These are phyloP conservation scores for Solea solea DNA, from an alignment of 2,113 vertebrate species.

Conservation along the genomic window DNA sequence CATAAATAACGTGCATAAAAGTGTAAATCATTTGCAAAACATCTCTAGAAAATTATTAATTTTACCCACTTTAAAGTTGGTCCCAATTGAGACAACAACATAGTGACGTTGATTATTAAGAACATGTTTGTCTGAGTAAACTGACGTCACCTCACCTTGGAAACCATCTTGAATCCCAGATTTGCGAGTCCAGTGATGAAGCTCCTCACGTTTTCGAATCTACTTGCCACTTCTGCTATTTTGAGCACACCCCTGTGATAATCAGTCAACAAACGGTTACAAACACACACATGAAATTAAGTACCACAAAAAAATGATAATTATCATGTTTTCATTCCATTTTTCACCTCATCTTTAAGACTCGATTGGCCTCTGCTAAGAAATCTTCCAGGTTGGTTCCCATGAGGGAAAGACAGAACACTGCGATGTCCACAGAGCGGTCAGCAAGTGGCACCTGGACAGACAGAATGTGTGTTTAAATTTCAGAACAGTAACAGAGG, in stretches of 20 bases:
- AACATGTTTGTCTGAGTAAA: neutral
- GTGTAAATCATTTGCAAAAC: no score
- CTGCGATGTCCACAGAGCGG: conserved; percentile 86
- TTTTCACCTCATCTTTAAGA: conserved; percentile 87
- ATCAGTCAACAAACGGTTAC: neutral
- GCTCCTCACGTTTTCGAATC: conserved; percentile 84
- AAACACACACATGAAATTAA: neutral
- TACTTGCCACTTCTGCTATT: conserved; percentile 93
- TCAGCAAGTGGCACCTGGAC: conserved; percentile 88
- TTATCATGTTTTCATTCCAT: neutral
- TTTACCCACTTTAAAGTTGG: no score
- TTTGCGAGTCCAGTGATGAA: conserved; percentile 82
- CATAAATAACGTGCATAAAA: no score
- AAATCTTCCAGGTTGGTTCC: conserved; percentile 93
- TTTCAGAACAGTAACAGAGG: neutral
- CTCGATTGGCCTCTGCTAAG: conserved; percentile 89
- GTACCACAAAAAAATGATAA: neutral
- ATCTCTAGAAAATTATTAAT: no score
- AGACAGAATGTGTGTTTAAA: neutral
- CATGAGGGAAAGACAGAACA: conserved; percentile 97
- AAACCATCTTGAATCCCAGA: conserved; percentile 87
- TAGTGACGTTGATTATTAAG: neutral
- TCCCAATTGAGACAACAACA: no score
- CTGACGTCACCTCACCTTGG: conserved; percentile 82
- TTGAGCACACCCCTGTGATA: conserved; percentile 86